Conservation (phyloP, 2,888 invertebrate genomes). For the Lasioglossum malachurum region DNA sequence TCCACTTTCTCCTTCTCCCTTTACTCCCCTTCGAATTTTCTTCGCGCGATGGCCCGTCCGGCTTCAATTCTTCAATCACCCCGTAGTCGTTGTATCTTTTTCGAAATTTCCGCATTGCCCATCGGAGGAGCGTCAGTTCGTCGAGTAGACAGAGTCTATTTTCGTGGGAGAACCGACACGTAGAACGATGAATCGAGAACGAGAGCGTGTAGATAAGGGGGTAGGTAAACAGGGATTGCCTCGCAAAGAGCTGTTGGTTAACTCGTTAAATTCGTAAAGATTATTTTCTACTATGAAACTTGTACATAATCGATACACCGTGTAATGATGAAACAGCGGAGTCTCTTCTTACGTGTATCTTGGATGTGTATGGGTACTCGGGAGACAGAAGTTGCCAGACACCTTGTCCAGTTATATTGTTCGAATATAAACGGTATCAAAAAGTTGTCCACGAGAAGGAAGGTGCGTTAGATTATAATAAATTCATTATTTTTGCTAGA, state of each 20-base stretch:
- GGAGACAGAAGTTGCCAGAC: background rate
- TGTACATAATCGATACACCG: constrained; percentile 59
- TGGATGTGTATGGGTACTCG: constrained; percentile 38
- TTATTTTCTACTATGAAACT: constrained; percentile 63
- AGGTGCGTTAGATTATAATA: constrained; percentile 9
- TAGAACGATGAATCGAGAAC: constrained; percentile 36
- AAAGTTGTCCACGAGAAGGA: background rate
- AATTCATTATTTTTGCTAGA: constrained; percentile 15
- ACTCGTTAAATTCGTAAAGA: constrained; percentile 51
- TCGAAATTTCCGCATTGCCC: constrained; percentile 29
- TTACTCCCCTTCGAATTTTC: background rate
- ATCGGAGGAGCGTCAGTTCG: constrained; percentile 22
- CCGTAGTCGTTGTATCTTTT: constrained; percentile 25
- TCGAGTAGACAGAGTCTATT: constrained; percentile 49
- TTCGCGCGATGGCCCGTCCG: background rate
- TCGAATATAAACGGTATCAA: background rate
- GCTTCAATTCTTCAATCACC: background rate
- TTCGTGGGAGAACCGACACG: constrained; percentile 54
- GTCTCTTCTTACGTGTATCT: constrained; percentile 18
- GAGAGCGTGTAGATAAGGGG: constrained; percentile 31
- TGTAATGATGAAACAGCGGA: constrained; percentile 28
- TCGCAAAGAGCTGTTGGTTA: constrained; percentile 25
- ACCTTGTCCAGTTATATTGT: background rate
- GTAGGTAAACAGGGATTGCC: constrained; percentile 22
- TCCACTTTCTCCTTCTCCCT: background rate